Conservation (phyloP, 30 jellyfish, hydroid and myxozoan genomes). For the Pelagia noctiluca region DNA sequence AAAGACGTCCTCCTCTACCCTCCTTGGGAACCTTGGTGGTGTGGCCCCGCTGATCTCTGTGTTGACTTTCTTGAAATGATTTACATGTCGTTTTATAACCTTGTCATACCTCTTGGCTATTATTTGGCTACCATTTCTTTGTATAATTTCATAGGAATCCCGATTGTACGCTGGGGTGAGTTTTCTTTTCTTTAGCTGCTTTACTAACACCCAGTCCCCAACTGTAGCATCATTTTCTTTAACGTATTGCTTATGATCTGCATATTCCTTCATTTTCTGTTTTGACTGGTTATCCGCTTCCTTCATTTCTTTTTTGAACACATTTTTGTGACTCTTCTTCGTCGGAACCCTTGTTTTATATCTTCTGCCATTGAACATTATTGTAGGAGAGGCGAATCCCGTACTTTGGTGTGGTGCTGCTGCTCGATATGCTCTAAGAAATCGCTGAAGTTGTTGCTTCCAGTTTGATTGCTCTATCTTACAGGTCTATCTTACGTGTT, state of each 20-base stretch:
- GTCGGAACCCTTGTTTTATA: constrained; percentile 51
- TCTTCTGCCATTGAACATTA: constrained; percentile 51
- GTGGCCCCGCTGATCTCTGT: too few species aligned
- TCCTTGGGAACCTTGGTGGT: too few species aligned
- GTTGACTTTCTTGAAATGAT: too few species aligned
- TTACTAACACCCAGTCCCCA: constrained; percentile 33
- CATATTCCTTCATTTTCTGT: constrained; percentile 48
- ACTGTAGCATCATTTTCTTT: constrained; percentile 14
- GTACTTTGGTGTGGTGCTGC: too few species aligned
- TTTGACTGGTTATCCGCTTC: not conserved
- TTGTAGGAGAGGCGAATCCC: too few species aligned
- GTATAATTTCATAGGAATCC: constrained; percentile 17
- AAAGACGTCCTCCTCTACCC: too few species aligned
- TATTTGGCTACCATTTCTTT: constrained; percentile 45
- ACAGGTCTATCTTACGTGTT: too few species aligned
- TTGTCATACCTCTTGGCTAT: constrained; percentile 5
- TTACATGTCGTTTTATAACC: not conserved
- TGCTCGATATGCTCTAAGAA: too few species aligned
- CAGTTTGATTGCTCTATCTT: too few species aligned
- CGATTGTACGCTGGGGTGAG: constrained; percentile 26
- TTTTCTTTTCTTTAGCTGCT: constrained; percentile 28
- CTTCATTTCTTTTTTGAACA: too few species aligned
- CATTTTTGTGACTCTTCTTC: not conserved
- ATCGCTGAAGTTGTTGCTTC: too few species aligned
- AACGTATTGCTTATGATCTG: constrained; percentile 13